These are phyloP conservation scores for Anoura caudifer DNA, from an alignment of 2,113 vertebrate species.

Conservation along the genomic window DNA sequence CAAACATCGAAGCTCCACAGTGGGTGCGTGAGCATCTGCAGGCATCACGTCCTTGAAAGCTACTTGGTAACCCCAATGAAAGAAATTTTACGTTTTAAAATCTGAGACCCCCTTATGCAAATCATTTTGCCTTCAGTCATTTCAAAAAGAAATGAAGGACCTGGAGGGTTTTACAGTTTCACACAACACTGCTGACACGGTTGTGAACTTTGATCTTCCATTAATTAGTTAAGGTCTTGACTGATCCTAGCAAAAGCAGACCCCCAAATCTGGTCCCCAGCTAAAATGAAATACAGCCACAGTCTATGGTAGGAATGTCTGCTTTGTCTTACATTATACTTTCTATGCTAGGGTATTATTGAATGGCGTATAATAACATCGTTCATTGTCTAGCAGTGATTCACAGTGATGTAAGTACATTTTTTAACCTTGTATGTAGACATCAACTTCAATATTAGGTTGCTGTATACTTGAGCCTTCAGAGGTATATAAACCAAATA, in stretches of 20 bases:
- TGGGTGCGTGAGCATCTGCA: constrained; percentile 73
- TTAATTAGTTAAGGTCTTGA: constrained; percentile 83
- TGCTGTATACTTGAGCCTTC: neutral
- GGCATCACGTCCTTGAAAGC: constrained; percentile 65
- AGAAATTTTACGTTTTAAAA: constrained; percentile 80
- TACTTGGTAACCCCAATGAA: constrained; percentile 70
- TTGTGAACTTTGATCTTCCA: constrained; percentile 83
- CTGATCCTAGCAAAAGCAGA: constrained; percentile 78
- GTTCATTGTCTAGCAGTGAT: constrained; percentile 50
- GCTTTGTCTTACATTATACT: constrained; percentile 65
- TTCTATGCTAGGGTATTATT: constrained; percentile 41
- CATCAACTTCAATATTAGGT: constrained; percentile 29
- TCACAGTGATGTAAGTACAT: constrained; percentile 34
- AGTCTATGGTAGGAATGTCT: constrained; percentile 55
- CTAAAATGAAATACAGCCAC: constrained; percentile 53
- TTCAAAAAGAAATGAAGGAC: constrained; percentile 81
- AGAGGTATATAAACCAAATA: neutral
- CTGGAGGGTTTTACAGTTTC: constrained; percentile 77
- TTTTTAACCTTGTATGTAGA: neutral
- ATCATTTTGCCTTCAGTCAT: constrained; percentile 84
- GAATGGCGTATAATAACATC: constrained; percentile 13
- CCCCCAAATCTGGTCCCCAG: constrained; percentile 72
- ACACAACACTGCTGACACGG: constrained; percentile 76
- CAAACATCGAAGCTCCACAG: constrained; percentile 57
- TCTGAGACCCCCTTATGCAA: constrained; percentile 80